phyloP scores from a whole-genome alignment of 2,888 invertebrate genomes.

The Ephialtes manifestator region DNA sequence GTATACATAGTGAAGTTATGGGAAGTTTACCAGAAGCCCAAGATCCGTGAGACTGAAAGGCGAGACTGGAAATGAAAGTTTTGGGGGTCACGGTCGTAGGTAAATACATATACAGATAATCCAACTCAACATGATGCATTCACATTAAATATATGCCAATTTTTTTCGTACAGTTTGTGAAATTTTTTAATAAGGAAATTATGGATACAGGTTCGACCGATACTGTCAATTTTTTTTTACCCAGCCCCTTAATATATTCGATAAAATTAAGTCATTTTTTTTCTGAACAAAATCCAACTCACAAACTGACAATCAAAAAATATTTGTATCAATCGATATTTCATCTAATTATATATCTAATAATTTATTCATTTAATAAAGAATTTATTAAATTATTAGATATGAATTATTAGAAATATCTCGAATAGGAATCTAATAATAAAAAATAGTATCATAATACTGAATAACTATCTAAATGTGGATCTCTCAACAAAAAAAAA shows the following conservation, averaged over 20 bases:
- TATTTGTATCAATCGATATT: too few relatives aligned
- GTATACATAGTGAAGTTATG: conserved; percentile 4
- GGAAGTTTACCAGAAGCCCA: background rate
- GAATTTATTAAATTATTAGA: background rate
- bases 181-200: conserved; percentile 2
- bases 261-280: background rate
- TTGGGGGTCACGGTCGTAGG: conserved; percentile 42
- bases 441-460: background rate
- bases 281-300: background rate
- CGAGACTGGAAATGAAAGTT: conserved; percentile 63
- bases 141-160: conserved; percentile 1
- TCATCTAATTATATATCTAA: too few relatives aligned
- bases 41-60: conserved; percentile 41
- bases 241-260: background rate
- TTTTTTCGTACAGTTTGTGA: background rate
- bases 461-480: background rate
- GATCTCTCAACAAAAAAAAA: background rate
- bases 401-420: too few relatives aligned
- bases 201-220: background rate
- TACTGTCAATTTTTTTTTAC: background rate
- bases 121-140: background rate
- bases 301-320: too few relatives aligned
- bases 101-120: conserved; percentile 17
- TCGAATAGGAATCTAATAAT: background rate
- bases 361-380: background rate